Percentiles rank a stretch among this genome's conserved stretches.
phyloP scores from a whole-genome alignment of 2,797 vertebrate species.

The Gallinago solitaria region DNA sequence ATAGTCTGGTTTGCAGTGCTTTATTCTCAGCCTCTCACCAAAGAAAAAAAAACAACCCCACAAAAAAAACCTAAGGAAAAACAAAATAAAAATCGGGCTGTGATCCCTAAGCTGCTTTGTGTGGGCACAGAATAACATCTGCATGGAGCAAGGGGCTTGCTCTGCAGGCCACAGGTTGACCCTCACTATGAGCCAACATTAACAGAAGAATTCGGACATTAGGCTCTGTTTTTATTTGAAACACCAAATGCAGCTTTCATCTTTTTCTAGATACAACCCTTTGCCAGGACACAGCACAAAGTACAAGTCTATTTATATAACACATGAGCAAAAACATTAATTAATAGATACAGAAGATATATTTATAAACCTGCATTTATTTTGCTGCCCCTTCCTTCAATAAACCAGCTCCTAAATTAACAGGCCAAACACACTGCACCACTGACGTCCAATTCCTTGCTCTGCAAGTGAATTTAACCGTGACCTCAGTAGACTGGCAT shows the following conservation, averaged over 20 bases:
- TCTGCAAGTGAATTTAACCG: conserved; percentile 47
- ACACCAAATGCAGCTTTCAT: conserved; percentile 44
- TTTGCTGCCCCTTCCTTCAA: neutral
- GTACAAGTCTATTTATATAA: conserved; percentile 23
- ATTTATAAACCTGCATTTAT: conserved; percentile 3
- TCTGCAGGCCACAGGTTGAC: neutral
- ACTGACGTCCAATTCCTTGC: neutral
- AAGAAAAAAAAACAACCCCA: neutral
- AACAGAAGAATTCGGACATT: conserved; percentile 40
- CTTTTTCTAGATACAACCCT: conserved; percentile 22
- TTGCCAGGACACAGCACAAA: neutral
- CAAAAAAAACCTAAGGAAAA: neutral
- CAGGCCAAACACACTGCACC: conserved; percentile 24
- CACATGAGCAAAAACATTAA: conserved; percentile 43
- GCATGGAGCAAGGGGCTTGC: conserved; percentile 21
- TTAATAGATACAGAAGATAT: conserved; percentile 16
- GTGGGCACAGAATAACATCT: conserved; percentile 33
- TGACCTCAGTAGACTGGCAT: conserved; percentile 61
- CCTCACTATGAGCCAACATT: conserved; percentile 23
- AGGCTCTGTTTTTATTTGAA: conserved; percentile 54
- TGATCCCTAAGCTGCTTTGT: neutral
- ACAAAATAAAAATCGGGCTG: neutral
- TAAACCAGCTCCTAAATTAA: conserved; percentile 28
- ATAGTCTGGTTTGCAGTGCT: neutral
- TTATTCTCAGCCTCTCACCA: neutral